Evolutionary conservation across 2,888 invertebrate species (phyloP), one percentile per base, ranked within the genome.

Genomic region (Mesochorus sp.): DNA sequence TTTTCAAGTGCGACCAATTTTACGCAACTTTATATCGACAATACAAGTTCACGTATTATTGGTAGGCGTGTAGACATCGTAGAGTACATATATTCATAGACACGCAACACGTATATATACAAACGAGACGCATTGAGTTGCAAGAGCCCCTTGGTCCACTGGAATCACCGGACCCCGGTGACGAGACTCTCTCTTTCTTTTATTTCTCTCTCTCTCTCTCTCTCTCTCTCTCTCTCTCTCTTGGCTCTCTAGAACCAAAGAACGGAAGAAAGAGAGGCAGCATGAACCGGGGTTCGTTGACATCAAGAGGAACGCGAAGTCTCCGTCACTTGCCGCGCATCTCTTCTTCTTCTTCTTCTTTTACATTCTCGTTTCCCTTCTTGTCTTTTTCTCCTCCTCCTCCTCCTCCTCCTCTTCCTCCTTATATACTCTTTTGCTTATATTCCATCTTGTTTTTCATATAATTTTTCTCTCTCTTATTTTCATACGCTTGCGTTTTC

Each of bases 221-320:
- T 24, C 37, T 49, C 14, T 44, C 14, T 31, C n/a, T 19, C 12
- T 39, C 17, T 39, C n/a, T 44, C 61, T 44, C 62, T 37, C 28
- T 47, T 8, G 47, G 47, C 12, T 64, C 26, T 28, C 61, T 44
- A 26, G 51, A 61, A 51, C 37, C 34, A 17, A 66, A 59, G 71
- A 76, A 61, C 71, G 76, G 59, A 76, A 76, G 66, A 64, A 47
- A 66, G 59, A 51, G 47, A 66, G 55, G 75, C 68, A 76, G 75
- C 72, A 72, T 76, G 62, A 68, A 76, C 53, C 79, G 79, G 79
- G 87, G 88, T 88, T 88, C 89, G 85, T 87, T 85, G 89, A 89
- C 89, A 88, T 84, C 82, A 76, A 74, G 76, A 83, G 87, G 86
- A 86, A 88, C 87, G 88, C 87, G 74, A 85, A 86, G 85, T 84